These are phyloP conservation scores for Bombus confusus DNA, from an alignment of 1,140 invertebrate genomes.

Conservation along the genomic window DNA sequence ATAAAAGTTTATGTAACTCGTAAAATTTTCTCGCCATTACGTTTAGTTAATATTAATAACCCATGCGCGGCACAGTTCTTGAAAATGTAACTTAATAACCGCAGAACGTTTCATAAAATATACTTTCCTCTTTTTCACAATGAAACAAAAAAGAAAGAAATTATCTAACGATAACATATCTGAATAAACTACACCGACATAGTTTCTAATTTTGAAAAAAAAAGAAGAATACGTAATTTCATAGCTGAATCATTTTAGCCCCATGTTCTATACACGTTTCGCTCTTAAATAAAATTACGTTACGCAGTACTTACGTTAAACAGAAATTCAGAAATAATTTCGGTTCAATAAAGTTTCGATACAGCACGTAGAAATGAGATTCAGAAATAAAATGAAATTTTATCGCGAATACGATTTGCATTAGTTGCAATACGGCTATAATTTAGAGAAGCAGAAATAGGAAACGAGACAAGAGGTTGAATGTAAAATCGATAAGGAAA, in stretches of 20 bases:
- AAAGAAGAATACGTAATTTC: neutral
- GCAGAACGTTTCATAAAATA: neutral
- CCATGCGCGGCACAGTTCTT: neutral
- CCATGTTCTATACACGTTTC: neutral
- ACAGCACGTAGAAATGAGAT: neutral
- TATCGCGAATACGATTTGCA: neutral
- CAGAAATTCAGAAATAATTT: neutral
- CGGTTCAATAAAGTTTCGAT: neutral
- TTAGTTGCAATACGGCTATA: neutral
- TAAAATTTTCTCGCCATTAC: conserved; percentile 40
- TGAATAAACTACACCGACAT: neutral
- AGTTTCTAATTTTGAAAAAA: neutral
- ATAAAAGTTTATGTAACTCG: conserved; percentile 43
- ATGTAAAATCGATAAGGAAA: neutral
- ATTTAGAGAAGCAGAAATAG: neutral
- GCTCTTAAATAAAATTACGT: neutral
- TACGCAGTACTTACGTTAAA: neutral
- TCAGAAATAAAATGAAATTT: neutral
- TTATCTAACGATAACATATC: too few relatives aligned
- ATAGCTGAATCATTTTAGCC: neutral
- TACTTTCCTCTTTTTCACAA: neutral
- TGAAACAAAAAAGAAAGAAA: neutral
- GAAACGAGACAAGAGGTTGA: neutral
- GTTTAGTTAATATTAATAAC: conserved; percentile 22
- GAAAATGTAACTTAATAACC: conserved; percentile 17